These are phyloP conservation scores for Archocentrus centrarchus DNA, from an alignment of 2,113 vertebrate species.

Conservation along the genomic window DNA sequence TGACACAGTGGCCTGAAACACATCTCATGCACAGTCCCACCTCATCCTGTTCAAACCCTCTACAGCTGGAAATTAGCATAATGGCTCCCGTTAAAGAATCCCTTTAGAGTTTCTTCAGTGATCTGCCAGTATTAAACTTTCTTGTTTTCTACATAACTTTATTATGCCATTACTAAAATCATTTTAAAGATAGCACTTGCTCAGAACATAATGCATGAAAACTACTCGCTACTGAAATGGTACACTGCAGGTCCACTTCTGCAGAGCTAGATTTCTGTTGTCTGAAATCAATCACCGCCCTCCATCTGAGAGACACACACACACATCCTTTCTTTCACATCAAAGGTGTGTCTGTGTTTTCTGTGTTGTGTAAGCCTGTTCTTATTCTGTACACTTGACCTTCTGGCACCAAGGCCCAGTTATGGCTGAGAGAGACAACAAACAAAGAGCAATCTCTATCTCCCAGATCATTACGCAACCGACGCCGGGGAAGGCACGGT, in stretches of 20 bases:
- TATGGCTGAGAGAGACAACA: constrained; percentile 77
- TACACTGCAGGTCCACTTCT: constrained; percentile 35
- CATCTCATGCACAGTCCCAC: fast-evolving
- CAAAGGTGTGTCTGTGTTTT: constrained; percentile 69
- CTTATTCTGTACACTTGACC: constrained; percentile 77
- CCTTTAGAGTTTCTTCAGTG: neutral
- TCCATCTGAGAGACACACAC: constrained; percentile 52
- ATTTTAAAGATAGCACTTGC: neutral
- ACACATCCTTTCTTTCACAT: constrained; percentile 62
- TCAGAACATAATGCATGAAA: neutral
- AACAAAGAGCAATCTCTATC: constrained; percentile 76
- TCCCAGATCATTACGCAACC: constrained; percentile 78
- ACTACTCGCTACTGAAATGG: constrained; percentile 22
- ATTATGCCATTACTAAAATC: neutral
- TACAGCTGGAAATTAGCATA: neutral
- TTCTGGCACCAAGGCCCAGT: constrained; percentile 74
- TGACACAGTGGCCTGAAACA: neutral
- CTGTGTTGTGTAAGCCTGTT: constrained; percentile 74
- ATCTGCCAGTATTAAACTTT: neutral
- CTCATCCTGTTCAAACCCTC: neutral
- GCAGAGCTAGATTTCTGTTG: constrained; percentile 47
- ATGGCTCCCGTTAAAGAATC: neutral
- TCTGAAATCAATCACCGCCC: constrained; percentile 72
- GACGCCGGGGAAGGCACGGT: constrained; percentile 53
- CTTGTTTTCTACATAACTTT: neutral